Percentiles rank a stretch among this genome's conserved stretches.
phyloP scores from a whole-genome alignment of 2,888 invertebrate genomes.

The Amphimallon solstitiale region DNA sequence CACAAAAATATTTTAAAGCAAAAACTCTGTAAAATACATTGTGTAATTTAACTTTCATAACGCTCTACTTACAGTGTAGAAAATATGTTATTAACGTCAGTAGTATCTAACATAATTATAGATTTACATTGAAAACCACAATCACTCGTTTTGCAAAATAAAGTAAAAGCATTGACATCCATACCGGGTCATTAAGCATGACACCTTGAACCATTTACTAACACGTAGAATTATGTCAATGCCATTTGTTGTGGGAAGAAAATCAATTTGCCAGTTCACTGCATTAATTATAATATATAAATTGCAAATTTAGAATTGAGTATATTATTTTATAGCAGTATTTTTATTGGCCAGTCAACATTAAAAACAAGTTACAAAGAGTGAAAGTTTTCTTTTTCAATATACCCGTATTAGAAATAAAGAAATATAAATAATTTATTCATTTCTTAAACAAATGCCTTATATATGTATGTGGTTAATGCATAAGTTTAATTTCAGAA shows the following conservation, averaged over 20 bases:
- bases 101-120: too few species aligned
- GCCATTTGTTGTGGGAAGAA: neutral
- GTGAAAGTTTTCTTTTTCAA: too few species aligned
- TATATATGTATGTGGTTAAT: too few species aligned
- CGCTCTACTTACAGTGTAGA: too few species aligned
- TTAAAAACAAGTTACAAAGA: too few species aligned
- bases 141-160: neutral
- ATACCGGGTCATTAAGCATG: neutral
- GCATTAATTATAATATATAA: neutral
- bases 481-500: constrained; percentile 29
- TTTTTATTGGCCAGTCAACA: too few species aligned
- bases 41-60: too few species aligned
- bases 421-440: neutral
- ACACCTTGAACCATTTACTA: constrained; percentile 10
- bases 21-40: too few species aligned
- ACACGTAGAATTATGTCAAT: constrained; percentile 22
- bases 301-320: neutral
- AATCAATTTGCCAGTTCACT: neutral
- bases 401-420: neutral
- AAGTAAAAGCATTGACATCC: neutral
- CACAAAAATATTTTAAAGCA: too few species aligned
- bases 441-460: too few species aligned
- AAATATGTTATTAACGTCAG: too few species aligned
- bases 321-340: too few species aligned
- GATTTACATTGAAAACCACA: neutral